Evolutionary conservation across 2,797 vertebrate genomes (phyloP).

Genomic region (Bufotes viridis): DNA sequence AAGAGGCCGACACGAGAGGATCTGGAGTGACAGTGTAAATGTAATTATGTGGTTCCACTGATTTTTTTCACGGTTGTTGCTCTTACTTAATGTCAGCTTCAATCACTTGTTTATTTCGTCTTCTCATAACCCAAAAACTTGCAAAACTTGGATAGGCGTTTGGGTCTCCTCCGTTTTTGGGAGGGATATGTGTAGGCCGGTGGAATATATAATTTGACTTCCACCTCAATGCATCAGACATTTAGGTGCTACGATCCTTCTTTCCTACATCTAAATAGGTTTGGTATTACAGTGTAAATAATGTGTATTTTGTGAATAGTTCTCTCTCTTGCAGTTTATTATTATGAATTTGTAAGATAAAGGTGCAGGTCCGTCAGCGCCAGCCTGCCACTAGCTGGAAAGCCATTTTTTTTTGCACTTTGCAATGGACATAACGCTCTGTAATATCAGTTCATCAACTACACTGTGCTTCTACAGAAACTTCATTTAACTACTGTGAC

Average conservation of each 20-base stretch:
- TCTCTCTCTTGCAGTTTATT: conserved; percentile 67
- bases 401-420: conserved; percentile 57
- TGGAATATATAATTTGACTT: neutral
- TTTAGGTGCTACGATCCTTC: conserved; percentile 47
- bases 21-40: neutral
- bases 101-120: neutral
- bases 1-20: neutral
- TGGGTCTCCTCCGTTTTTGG: conserved; percentile 19
- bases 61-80: neutral
- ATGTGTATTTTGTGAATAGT: conserved; percentile 79
- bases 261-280: conserved; percentile 17
- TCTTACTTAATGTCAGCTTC: neutral
- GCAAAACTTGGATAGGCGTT: neutral
- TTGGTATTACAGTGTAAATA: conserved; percentile 59
- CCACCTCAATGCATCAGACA: neutral
- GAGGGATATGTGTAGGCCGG: neutral
- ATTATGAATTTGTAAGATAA: conserved; percentile 71
- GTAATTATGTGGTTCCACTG: neutral
- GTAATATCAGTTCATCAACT: conserved; percentile 18
- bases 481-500: conserved; percentile 53
- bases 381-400: conserved; percentile 38
- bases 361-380: conserved; percentile 39
- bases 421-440: conserved; percentile 27
- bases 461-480: conserved; percentile 34
- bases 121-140: conserved; percentile 2